phyloP scores from a whole-genome alignment of 2,888 invertebrate species.

The Bruchidius siliquastri region DNA sequence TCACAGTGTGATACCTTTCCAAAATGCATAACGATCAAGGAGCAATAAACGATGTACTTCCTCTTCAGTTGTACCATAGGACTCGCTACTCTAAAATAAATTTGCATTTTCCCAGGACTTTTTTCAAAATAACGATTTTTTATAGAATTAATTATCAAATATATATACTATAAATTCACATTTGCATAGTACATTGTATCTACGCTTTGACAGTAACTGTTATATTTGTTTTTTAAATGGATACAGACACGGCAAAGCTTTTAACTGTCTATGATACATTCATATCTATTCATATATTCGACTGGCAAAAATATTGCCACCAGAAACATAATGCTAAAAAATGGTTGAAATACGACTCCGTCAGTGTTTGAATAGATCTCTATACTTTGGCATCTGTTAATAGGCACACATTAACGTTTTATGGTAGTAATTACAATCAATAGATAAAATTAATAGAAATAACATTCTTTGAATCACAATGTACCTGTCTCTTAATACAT shows the following conservation, averaged over 20 bases:
- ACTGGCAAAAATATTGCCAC: not conserved
- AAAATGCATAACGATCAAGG: no score
- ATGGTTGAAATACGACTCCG: not conserved
- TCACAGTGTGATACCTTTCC: no score
- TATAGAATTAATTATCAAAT: not conserved
- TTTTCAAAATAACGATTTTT: not conserved
- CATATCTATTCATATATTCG: not conserved
- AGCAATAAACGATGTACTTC: no score
- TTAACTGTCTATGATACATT: not conserved
- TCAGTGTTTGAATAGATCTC: not conserved
- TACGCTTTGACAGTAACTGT: not conserved
- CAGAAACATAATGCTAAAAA: not conserved
- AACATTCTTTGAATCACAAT: no score
- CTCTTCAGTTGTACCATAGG: no score
- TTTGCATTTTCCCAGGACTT: not conserved
- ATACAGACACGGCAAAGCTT: not conserved
- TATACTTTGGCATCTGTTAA: no score
- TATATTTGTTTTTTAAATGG: not conserved
- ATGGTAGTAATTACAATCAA: no score
- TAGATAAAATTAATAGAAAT: no score
- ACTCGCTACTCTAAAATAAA: no score
- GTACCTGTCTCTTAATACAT: no score
- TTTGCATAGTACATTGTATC: not conserved
- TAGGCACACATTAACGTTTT: no score
- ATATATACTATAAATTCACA: not conserved